Percentiles rank a stretch among this genome's conserved stretches.
Evolutionary conservation across 2,113 vertebrate species (phyloP).

Genomic region (Takifugu flavidus): DNA sequence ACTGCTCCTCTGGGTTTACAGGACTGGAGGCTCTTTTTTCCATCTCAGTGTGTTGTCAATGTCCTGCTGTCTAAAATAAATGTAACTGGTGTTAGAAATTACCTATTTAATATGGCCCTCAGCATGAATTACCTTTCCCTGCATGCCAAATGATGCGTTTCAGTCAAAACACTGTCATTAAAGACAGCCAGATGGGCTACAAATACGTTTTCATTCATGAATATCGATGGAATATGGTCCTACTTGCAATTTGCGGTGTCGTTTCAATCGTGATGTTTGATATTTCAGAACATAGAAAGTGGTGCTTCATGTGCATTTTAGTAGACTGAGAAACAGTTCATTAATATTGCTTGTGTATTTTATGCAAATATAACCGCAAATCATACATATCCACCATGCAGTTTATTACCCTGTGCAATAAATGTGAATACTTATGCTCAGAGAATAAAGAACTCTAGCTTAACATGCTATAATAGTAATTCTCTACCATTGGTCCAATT

Average conservation of each 20-base stretch:
- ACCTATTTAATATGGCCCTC: no score
- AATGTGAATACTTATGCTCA: neutral
- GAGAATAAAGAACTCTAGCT: no score
- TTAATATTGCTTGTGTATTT: slow-evolving; percentile 4
- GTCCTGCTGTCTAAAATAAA: neutral
- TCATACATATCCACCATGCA: slow-evolving; percentile 6
- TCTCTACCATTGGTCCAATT: no score
- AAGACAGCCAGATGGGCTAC: slow-evolving; percentile 7
- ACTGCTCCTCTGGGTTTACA: neutral
- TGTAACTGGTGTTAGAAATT: neutral
- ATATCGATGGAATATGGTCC: neutral
- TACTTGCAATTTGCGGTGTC: no score
- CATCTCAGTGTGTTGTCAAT: neutral
- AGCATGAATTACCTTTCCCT: no score
- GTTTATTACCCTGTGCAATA: slow-evolving; percentile 10
- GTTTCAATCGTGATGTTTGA: no score
- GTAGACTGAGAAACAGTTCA: no score
- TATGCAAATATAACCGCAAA: slow-evolving; percentile 11
- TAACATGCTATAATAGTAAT: no score
- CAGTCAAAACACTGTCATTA: slow-evolving; percentile 1
- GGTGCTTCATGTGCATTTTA: no score
- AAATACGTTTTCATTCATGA: slow-evolving; percentile 6
- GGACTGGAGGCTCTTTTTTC: neutral
- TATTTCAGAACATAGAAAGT: no score
- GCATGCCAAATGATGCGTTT: no score